phyloP scores from a whole-genome alignment of 2,113 vertebrate species.

The Romanogobio albipinnatus region DNA sequence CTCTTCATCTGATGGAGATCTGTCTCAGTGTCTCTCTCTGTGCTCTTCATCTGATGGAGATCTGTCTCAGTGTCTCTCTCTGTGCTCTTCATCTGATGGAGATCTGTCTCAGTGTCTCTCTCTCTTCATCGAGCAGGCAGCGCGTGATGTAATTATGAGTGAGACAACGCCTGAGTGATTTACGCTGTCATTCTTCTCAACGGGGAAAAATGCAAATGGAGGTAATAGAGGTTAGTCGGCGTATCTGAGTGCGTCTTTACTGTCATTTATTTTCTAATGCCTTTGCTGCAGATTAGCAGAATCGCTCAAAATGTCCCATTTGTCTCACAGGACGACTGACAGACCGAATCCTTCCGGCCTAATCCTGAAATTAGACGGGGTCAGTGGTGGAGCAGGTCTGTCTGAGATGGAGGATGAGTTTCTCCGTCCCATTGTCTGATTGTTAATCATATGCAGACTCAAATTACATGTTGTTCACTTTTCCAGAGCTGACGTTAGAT shows the following conservation, averaged over 20 bases:
- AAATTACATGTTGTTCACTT: not conserved
- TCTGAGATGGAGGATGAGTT: not conserved
- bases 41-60: too few species aligned
- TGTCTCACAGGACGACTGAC: not conserved
- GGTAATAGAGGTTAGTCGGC: slow-evolving; percentile 35
- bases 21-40: too few species aligned
- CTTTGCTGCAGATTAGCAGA: not conserved
- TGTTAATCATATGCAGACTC: not conserved
- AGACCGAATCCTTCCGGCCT: not conserved
- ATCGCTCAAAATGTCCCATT: slow-evolving; percentile 11
- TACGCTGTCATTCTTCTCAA: slow-evolving; percentile 31
- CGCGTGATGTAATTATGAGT: slow-evolving; percentile 22
- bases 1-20: too few species aligned
- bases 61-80: too few species aligned
- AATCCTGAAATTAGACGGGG: not conserved
- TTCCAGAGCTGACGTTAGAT: not conserved
- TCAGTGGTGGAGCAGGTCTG: not conserved
- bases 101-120: too few species aligned
- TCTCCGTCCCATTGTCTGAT: not conserved
- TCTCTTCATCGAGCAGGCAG: not conserved
- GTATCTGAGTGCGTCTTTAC: slow-evolving; percentile 12
- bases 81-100: too few species aligned
- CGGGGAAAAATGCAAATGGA: slow-evolving; percentile 25
- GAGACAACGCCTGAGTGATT: slow-evolving; percentile 37
- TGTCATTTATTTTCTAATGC: slow-evolving; percentile 38